These are phyloP conservation scores for Drosophila melanosoma DNA, from an alignment of 2,888 invertebrate species.

Conservation along the genomic window DNA sequence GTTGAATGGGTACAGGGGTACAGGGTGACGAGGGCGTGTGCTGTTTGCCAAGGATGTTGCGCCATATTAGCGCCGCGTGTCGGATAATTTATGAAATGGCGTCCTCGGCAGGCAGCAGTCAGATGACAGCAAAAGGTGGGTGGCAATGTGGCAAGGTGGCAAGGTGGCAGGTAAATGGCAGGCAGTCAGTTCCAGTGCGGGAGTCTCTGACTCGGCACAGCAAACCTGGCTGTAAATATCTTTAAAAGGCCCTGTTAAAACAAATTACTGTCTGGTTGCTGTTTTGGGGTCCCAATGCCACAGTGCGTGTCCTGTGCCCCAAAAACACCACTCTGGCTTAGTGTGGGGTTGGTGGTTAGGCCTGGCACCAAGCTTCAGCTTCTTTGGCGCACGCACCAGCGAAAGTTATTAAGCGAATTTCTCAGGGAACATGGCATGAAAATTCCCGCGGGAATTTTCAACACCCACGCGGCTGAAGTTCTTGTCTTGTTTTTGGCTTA, in stretches of 20 bases:
- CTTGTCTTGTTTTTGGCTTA: slow-evolving; percentile 40
- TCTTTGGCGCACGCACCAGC: slow-evolving; percentile 49
- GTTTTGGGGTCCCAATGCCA: slow-evolving; percentile 59
- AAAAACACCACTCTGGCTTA: neutral
- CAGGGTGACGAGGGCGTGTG: neutral
- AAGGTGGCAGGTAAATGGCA: slow-evolving; percentile 8
- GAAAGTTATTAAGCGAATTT: slow-evolving; percentile 81
- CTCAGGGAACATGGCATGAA: slow-evolving; percentile 72
- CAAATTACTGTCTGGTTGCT: slow-evolving; percentile 80
- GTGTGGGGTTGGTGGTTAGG: slow-evolving; percentile 4
- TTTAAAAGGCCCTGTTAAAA: slow-evolving; percentile 81
- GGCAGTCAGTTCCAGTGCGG: slow-evolving; percentile 26
- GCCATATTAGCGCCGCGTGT: slow-evolving; percentile 80
- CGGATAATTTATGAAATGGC: slow-evolving; percentile 76
- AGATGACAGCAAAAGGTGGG: slow-evolving; percentile 11
- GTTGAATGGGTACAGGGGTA: neutral
- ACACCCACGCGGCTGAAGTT: slow-evolving; percentile 52
- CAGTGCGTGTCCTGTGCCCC: slow-evolving; percentile 50
- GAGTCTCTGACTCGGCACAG: slow-evolving; percentile 30
- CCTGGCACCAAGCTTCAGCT: slow-evolving; percentile 46
- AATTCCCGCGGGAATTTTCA: slow-evolving; percentile 78
- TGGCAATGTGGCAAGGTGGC: neutral
- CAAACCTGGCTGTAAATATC: slow-evolving; percentile 74
- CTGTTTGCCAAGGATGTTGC: slow-evolving; percentile 66
- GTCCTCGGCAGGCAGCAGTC: slow-evolving; percentile 45